Percentiles rank a stretch among this genome's conserved stretches.
phyloP scores from a whole-genome alignment of 2,888 invertebrate genomes.

The Leucophenga maculata region DNA sequence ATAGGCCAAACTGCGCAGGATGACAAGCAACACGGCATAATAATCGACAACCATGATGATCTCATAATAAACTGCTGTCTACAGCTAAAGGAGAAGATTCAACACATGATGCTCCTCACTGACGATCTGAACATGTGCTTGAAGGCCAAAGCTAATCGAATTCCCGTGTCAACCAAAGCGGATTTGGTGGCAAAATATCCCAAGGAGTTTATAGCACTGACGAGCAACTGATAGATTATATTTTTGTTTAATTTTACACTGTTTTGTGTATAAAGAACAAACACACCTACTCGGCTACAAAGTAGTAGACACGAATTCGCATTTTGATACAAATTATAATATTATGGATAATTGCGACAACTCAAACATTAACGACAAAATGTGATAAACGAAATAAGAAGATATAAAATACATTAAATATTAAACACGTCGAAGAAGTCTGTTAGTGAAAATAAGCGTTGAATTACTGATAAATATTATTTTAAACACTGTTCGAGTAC shows the following conservation, averaged over 20 bases:
- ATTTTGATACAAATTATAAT: too few species aligned
- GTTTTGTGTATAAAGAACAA: too few species aligned
- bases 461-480: conserved; percentile 34
- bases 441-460: conserved; percentile 22
- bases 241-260: too few species aligned
- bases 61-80: conserved; percentile 74
- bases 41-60: conserved; percentile 73
- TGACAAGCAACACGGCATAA: too few species aligned
- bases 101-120: conserved; percentile 72
- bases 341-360: too few species aligned
- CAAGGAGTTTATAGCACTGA: conserved; percentile 32
- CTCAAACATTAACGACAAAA: too few species aligned
- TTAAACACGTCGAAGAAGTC: too few species aligned
- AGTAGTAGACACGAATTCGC: too few species aligned
- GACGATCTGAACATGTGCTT: conserved; percentile 74
- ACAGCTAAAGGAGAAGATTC: conserved; percentile 70
- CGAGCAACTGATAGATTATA: background rate
- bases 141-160: conserved; percentile 72
- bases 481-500: too few species aligned
- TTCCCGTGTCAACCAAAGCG: conserved; percentile 65
- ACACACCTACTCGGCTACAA: too few species aligned
- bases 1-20: conserved; percentile 74
- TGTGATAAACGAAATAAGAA: too few species aligned
- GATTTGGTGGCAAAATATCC: conserved; percentile 55
- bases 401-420: too few species aligned